These are phyloP conservation scores for Diogma glabrata DNA, from an alignment of 2,888 invertebrate genomes.

Conservation along the genomic window DNA sequence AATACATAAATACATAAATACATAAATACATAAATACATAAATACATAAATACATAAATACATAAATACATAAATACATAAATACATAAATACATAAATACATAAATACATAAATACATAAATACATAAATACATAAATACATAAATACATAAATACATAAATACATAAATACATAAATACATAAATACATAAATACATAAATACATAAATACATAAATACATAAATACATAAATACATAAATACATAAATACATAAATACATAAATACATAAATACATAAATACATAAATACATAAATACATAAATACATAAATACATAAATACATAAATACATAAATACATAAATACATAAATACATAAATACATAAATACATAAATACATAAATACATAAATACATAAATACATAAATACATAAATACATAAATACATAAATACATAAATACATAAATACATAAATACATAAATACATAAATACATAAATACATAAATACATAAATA, in stretches of 20 bases:
- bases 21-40: not conserved
- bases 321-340: not conserved
- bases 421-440: not conserved
- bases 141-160: not conserved
- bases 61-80: not conserved
- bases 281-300: not conserved
- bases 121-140: not conserved
- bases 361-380: not conserved
- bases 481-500: not conserved
- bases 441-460: not conserved
- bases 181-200: not conserved
- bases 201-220: not conserved
- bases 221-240: not conserved
- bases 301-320: not conserved
- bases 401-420: not conserved
- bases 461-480: not conserved
- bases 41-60: not conserved
- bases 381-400: not conserved
- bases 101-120: not conserved
- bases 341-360: not conserved
- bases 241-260: not conserved
- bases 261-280: not conserved
- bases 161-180: not conserved
- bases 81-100: not conserved
- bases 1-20: not conserved